Evolutionary conservation across 1,140 invertebrate genomes (phyloP).

Genomic region (Macrostomum lignano): DNA sequence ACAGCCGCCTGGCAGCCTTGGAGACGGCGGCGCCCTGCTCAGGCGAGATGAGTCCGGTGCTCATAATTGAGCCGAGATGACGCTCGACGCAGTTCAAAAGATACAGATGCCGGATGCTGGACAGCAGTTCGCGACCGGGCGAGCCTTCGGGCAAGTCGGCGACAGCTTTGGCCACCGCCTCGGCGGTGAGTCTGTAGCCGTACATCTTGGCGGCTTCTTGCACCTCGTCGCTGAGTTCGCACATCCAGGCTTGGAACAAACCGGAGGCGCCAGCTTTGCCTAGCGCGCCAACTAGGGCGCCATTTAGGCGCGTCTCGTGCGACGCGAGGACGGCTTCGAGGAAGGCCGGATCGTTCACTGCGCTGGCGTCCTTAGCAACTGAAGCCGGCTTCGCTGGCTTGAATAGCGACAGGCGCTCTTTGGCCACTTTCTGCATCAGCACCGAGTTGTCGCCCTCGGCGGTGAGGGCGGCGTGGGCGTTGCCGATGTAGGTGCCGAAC

Average conservation of each 20-base stretch:
- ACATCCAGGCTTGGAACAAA: slow-evolving; percentile 17
- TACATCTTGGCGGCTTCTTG: slow-evolving; percentile 14
- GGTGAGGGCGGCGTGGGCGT: slow-evolving; percentile 19
- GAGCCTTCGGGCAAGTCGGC: slow-evolving; percentile 9
- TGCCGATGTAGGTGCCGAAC: slow-evolving; percentile 15
- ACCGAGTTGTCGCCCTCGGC: slow-evolving; percentile 22
- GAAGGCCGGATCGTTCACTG: slow-evolving; percentile 8
- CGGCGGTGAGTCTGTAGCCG: slow-evolving; percentile 14
- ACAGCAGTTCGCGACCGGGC: slow-evolving; percentile 10
- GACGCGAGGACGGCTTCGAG: slow-evolving; percentile 11
- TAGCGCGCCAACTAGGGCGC: slow-evolving; percentile 7
- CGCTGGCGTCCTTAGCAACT: slow-evolving; percentile 5
- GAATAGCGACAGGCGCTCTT: slow-evolving; percentile 13
- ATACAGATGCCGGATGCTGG: slow-evolving; percentile 12
- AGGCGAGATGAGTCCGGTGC: slow-evolving; percentile 9
- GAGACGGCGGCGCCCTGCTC: slow-evolving; percentile 7
- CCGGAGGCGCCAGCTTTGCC: slow-evolving; percentile 11
- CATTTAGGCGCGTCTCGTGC: slow-evolving; percentile 10
- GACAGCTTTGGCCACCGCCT: slow-evolving; percentile 11
- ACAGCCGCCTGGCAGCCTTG: slow-evolving; percentile 9
- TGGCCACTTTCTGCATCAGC: slow-evolving; percentile 20
- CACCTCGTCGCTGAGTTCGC: slow-evolving; percentile 14
- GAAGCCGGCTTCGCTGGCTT: slow-evolving; percentile 8
- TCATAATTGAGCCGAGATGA: slow-evolving; percentile 11
- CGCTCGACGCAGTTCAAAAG: slow-evolving; percentile 11